A percentile compares a stretch with the other conserved stretches of the same genome.
Evolutionary conservation across 2,113 vertebrate species (phyloP).

Genomic region (Willisornis vidua): DNA sequence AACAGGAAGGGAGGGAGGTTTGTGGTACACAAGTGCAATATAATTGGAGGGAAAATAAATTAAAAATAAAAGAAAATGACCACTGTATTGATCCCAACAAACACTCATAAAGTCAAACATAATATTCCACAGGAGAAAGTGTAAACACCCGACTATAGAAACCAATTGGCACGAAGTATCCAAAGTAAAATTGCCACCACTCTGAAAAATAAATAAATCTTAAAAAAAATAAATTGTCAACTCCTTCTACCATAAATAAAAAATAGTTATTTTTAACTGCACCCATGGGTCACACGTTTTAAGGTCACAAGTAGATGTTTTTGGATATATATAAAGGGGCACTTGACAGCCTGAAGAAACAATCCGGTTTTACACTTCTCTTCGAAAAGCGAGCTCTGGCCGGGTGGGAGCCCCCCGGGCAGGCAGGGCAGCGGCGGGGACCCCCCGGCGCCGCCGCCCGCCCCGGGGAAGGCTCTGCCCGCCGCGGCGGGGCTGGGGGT

Average conservation of each 20-base stretch:
- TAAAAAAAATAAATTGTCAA: constrained; percentile 79
- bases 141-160: constrained; percentile 83
- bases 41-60: constrained; percentile 67
- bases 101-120: constrained; percentile 87
- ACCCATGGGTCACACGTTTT: constrained; percentile 81
- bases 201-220: constrained; percentile 89
- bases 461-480: neutral
- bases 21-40: constrained; percentile 84
- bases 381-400: neutral
- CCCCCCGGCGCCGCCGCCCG: no score
- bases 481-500: neutral
- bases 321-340: constrained; percentile 86
- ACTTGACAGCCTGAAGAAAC: constrained; percentile 80
- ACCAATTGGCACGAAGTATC: constrained; percentile 82
- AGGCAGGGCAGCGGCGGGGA: neutral
- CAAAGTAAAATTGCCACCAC: constrained; percentile 81
- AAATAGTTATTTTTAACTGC: constrained; percentile 85
- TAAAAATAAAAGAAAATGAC: constrained; percentile 34
- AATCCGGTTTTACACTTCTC: constrained; percentile 56
- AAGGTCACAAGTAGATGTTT: constrained; percentile 91
- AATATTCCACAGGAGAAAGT: constrained; percentile 80
- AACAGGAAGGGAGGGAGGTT: constrained; percentile 64
- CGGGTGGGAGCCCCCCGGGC: neutral
- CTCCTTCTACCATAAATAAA: constrained; percentile 88
- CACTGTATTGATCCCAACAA: constrained; percentile 81